Evolutionary conservation across 2,888 invertebrate species (phyloP).

Genomic region (Dyspetes luteomarginatus): DNA sequence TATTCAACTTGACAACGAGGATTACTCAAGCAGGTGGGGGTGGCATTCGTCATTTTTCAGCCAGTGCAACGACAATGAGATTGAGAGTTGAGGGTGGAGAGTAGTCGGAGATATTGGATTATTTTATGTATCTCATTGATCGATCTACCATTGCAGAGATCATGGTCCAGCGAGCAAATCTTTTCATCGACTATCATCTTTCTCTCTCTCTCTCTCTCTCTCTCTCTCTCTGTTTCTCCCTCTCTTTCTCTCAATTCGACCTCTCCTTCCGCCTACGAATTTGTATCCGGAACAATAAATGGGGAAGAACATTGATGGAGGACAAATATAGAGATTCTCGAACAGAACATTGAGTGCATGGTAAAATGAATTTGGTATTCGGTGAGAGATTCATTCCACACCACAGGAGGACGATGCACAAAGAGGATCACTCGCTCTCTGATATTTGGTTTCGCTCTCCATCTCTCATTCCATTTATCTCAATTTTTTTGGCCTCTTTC

Average conservation of each 20-base stretch:
- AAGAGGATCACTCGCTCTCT: conserved; percentile 36
- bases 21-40: neutral
- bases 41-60: conserved; percentile 27
- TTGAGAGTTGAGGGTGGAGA: neutral
- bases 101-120: conserved; percentile 47
- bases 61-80: neutral
- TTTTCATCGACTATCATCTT: neutral
- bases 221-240: too few relatives aligned
- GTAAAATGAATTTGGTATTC: conserved; percentile 9
- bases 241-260: too few relatives aligned
- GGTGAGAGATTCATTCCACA: conserved; percentile 17
- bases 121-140: conserved; percentile 22
- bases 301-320: neutral
- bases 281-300: too few relatives aligned
- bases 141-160: neutral
- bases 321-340: neutral
- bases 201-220: too few relatives aligned
- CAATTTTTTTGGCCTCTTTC: neutral
- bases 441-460: conserved; percentile 45
- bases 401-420: neutral
- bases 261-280: too few relatives aligned
- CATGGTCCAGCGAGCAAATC: neutral
- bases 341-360: neutral
- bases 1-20: conserved; percentile 14
- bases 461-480: neutral